Conservation (phyloP, 2,888 invertebrate genomes). For the Xestobium rufovillosum region DNA sequence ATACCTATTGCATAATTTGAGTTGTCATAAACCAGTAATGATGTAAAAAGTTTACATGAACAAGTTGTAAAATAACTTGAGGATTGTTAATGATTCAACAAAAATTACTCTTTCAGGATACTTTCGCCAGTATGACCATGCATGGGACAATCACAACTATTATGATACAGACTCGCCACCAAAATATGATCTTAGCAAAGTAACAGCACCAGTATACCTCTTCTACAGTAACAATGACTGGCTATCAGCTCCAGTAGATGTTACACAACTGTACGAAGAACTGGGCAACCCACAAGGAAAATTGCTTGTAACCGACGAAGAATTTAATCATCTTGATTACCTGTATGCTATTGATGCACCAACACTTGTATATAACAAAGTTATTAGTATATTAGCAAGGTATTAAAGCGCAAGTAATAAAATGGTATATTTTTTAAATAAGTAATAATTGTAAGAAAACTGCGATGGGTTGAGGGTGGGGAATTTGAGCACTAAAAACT, state of each 20-base stretch:
- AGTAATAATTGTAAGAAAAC: too few relatives aligned
- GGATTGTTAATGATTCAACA: too few relatives aligned
- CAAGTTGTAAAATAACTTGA: too few relatives aligned
- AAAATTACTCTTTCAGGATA: too few relatives aligned
- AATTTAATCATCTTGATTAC: constrained; percentile 54
- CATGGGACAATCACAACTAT: neutral
- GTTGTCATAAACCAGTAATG: too few relatives aligned
- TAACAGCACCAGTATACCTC: constrained; percentile 40
- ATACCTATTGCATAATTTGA: too few relatives aligned
- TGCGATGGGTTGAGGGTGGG: too few relatives aligned
- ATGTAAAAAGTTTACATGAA: too few relatives aligned
- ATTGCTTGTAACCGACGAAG: constrained; percentile 43
- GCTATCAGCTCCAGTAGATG: constrained; percentile 43
- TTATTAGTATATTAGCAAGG: constrained; percentile 20
- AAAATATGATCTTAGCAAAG: constrained; percentile 36
- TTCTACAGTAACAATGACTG: constrained; percentile 45
- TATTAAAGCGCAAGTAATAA: constrained; percentile 8
- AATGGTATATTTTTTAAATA: neutral
- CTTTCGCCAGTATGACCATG: neutral
- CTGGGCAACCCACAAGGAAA: constrained; percentile 44
- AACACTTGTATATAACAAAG: constrained; percentile 25
- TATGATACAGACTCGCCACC: constrained; percentile 37
- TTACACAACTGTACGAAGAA: constrained; percentile 40
- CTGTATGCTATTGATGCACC: constrained; percentile 47
- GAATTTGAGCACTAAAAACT: too few relatives aligned